A percentile compares a stretch with the other conserved stretches of the same genome.
These are phyloP conservation scores for Diogma glabrata DNA, from an alignment of 2,888 invertebrate genomes.

Conservation along the genomic window DNA sequence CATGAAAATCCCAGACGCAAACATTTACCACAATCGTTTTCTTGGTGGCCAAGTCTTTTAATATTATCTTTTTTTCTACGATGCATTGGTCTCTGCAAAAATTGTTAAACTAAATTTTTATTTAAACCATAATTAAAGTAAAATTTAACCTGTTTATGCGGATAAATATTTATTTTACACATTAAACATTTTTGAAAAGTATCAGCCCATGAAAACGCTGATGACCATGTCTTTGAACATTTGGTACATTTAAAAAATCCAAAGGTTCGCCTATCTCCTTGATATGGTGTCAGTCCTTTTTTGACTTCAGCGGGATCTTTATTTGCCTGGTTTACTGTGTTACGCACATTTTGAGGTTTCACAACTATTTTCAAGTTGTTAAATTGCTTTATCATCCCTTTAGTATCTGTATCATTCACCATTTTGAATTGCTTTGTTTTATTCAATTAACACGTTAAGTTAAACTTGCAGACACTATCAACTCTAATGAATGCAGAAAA, in stretches of 20 bases:
- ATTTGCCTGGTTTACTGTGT: not conserved
- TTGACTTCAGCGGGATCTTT: not conserved
- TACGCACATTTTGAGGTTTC: not conserved
- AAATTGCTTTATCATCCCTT: not conserved
- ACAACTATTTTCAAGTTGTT: not conserved
- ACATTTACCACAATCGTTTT: not conserved
- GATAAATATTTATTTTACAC: not conserved
- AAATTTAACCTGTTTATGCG: not conserved
- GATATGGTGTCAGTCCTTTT: not conserved
- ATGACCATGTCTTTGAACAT: not conserved
- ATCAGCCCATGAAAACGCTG: slow-evolving; percentile 6
- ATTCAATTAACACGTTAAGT: no score
- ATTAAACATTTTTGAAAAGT: not conserved
- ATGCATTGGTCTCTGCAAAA: not conserved
- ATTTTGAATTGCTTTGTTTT: no score
- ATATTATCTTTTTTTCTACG: not conserved
- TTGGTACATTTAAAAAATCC: slow-evolving; percentile 1
- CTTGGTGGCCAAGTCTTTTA: not conserved
- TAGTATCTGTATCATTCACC: not conserved
- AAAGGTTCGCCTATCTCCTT: slow-evolving; percentile 4
- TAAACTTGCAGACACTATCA: no score
- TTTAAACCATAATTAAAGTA: not conserved
- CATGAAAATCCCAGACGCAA: not conserved
- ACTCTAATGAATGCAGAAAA: no score
- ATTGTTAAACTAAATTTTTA: not conserved